Conservation (phyloP, 2,888 invertebrate species). For the Ptychoptera contaminata region DNA sequence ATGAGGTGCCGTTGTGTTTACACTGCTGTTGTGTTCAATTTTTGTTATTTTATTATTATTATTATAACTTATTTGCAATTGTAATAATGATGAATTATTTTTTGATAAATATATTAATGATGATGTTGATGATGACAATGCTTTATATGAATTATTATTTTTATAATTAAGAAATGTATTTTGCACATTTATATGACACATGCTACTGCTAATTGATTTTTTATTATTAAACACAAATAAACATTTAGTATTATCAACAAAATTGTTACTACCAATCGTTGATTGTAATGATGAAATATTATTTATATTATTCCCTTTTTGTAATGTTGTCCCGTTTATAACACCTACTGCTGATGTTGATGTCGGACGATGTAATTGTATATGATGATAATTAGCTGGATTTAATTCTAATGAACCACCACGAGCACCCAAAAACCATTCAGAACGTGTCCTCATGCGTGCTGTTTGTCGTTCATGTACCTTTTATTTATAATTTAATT, state of each 20-base stretch:
- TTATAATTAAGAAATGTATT: neutral
- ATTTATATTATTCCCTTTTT: conserved; percentile 4
- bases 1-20: too few relatives aligned
- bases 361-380: conserved; percentile 8
- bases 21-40: too few relatives aligned
- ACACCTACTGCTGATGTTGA: conserved; percentile 9
- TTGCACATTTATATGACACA: too few relatives aligned
- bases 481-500: conserved; percentile 29
- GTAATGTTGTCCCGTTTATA: neutral
- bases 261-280: too few relatives aligned
- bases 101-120: neutral
- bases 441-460: conserved; percentile 90
- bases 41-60: too few relatives aligned
- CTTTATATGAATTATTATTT: neutral
- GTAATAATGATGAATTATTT: too few relatives aligned
- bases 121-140: conserved; percentile 2
- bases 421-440: conserved; percentile 69
- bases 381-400: conserved; percentile 8
- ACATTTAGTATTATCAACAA: too few relatives aligned
- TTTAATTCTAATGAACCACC: conserved; percentile 20
- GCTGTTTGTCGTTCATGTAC: conserved; percentile 93
- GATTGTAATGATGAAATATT: neutral
- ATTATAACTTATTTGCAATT: too few relatives aligned
- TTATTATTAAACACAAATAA: too few relatives aligned
- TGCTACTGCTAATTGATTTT: too few relatives aligned